These are phyloP conservation scores for Myopa testacea DNA, from an alignment of 2,888 invertebrate species.

Conservation along the genomic window DNA sequence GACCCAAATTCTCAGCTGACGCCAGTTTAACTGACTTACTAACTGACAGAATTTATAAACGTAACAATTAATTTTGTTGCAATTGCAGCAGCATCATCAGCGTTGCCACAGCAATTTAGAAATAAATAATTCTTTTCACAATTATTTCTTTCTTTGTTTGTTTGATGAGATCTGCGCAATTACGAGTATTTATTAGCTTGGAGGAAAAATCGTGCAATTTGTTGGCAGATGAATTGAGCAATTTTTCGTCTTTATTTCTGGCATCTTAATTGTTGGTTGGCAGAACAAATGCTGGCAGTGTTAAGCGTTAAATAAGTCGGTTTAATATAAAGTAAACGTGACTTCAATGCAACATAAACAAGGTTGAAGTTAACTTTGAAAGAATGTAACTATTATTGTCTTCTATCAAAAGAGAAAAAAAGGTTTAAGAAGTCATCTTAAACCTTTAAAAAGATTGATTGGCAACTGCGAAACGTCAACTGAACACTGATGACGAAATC, in stretches of 20 bases:
- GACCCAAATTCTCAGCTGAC: conserved; percentile 11
- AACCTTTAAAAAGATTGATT: too few species aligned
- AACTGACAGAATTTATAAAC: conserved; percentile 6
- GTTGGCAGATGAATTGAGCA: conserved; percentile 23
- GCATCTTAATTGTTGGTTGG: conserved; percentile 3
- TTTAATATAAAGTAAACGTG: not conserved
- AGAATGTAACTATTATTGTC: not conserved
- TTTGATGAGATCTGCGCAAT: not conserved
- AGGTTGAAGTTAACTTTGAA: not conserved
- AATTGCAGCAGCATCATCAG: not conserved
- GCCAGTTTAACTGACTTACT: not conserved
- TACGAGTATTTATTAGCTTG: not conserved
- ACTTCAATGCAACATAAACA: not conserved
- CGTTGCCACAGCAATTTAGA: not conserved
- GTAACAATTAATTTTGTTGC: conserved; percentile 13
- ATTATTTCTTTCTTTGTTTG: not conserved
- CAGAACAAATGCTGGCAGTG: not conserved
- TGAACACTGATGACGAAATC: too few species aligned
- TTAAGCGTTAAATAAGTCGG: not conserved
- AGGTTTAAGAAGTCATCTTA: too few species aligned
- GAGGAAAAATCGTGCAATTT: conserved; percentile 22
- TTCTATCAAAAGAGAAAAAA: too few species aligned
- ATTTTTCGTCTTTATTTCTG: not conserved
- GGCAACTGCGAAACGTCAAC: too few species aligned
- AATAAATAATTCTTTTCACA: not conserved